Evolutionary conservation across 2,113 vertebrate genomes (phyloP).

Genomic region (Oxyruncus cristatus): DNA sequence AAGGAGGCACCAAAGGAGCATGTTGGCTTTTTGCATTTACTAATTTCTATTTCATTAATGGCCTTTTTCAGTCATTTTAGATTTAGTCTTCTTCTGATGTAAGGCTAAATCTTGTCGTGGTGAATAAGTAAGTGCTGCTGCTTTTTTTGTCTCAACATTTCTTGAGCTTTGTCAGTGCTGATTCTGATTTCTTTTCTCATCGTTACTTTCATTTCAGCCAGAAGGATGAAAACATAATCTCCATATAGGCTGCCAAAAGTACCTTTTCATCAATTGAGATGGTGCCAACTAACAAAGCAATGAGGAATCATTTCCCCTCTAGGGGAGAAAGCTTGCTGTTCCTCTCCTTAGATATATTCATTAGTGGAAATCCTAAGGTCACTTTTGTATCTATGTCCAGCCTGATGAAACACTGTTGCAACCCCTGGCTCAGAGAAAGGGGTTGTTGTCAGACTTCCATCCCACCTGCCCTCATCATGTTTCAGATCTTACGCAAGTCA

Average conservation of each 20-base stretch:
- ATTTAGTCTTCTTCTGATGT: not conserved
- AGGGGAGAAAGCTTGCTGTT: not conserved
- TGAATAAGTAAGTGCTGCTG: not conserved
- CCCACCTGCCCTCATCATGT: fast-evolving
- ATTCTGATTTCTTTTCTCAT: slow-evolving; percentile 6
- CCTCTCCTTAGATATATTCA: not conserved
- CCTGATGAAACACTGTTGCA: not conserved
- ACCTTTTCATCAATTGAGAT: not conserved
- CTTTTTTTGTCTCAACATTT: not conserved
- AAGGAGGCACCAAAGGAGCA: not conserved
- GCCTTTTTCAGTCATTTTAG: not conserved
- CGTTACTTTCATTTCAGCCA: not conserved
- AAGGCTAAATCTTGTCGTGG: not conserved
- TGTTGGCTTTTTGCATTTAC: not conserved
- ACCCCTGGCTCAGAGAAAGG: not conserved
- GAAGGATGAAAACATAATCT: not conserved
- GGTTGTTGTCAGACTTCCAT: not conserved
- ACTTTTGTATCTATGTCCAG: not conserved
- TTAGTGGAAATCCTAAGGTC: not conserved
- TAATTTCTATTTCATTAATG: not conserved
- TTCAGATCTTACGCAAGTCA: not conserved
- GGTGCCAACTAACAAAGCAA: not conserved
- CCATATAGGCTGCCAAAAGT: not conserved
- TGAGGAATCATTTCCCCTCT: not conserved
- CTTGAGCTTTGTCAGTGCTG: not conserved